These are phyloP conservation scores for Ctenosaura bakeri DNA, from an alignment of 2,797 vertebrate species.

Conservation along the genomic window DNA sequence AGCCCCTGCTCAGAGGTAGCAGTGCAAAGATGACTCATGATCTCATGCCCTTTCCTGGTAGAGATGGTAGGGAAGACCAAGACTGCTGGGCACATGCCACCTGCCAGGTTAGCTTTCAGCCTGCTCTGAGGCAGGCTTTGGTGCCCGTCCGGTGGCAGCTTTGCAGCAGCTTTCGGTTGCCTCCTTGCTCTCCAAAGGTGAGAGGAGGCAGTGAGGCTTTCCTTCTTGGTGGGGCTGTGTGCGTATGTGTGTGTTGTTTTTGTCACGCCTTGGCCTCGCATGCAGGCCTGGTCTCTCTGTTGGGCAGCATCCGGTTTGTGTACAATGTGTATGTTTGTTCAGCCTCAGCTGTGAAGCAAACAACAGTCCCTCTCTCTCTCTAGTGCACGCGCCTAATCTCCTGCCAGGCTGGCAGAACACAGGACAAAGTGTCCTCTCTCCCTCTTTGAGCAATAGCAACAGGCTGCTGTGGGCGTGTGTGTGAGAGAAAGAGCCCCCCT, in stretches of 20 bases:
- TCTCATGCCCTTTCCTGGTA: no score
- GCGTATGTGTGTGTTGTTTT: background rate
- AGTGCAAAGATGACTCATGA: no score
- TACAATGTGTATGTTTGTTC: slow-evolving; percentile 46
- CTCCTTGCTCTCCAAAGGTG: background rate
- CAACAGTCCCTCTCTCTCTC: slow-evolving; percentile 4
- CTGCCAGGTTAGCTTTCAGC: background rate
- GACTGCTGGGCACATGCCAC: no score
- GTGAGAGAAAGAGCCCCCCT: background rate
- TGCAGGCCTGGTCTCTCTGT: slow-evolving; percentile 21
- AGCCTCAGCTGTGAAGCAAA: slow-evolving; percentile 30
- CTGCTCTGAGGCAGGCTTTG: background rate
- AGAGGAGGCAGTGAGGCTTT: background rate
- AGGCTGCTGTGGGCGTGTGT: background rate
- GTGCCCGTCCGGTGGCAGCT: background rate
- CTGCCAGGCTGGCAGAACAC: slow-evolving; percentile 43
- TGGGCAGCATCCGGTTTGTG: slow-evolving; percentile 64
- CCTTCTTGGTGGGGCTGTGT: slow-evolving; percentile 29
- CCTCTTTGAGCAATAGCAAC: slow-evolving; percentile 10
- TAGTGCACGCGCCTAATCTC: slow-evolving; percentile 10
- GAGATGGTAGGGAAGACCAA: no score
- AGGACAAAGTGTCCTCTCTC: slow-evolving; percentile 6
- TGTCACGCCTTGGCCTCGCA: slow-evolving; percentile 32
- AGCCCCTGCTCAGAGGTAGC: no score
- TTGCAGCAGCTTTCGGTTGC: background rate